A percentile compares a stretch with the other conserved stretches of the same genome.
phyloP scores from a whole-genome alignment of 2,797 vertebrate species.

The Amblyopsis hoosieri region DNA sequence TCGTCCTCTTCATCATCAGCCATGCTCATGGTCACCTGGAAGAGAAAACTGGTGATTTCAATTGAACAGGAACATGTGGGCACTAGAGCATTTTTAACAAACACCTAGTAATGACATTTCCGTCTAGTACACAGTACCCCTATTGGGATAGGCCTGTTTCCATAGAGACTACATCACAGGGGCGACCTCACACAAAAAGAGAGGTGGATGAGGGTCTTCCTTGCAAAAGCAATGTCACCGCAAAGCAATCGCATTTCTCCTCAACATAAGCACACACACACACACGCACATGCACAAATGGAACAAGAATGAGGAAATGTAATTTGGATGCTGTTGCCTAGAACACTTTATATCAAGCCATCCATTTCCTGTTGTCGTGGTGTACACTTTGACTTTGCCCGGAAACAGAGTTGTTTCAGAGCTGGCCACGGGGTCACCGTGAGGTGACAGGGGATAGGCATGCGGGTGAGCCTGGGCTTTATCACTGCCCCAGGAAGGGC shows the following conservation, averaged over 20 bases:
- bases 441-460: constrained; percentile 67
- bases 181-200: constrained; percentile 84
- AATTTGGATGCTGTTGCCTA: constrained; percentile 78
- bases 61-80: constrained; percentile 72
- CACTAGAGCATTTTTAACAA: constrained; percentile 81
- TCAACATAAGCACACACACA: constrained; percentile 71
- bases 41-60: constrained; percentile 71
- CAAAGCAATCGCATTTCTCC: constrained; percentile 82
- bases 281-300: constrained; percentile 5
- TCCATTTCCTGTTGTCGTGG: constrained; percentile 65
- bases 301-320: constrained; percentile 71
- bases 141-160: constrained; percentile 84
- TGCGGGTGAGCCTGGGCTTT: constrained; percentile 68
- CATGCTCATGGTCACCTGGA: constrained; percentile 86
- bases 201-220: constrained; percentile 82
- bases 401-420: constrained; percentile 69
- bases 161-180: constrained; percentile 83
- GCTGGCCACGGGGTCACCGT: constrained; percentile 67
- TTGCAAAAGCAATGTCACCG: constrained; percentile 81
- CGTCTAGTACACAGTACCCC: constrained; percentile 81
- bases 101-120: constrained; percentile 85
- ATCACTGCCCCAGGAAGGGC: constrained; percentile 66
- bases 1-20: constrained; percentile 95
- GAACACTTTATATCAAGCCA: constrained; percentile 81
- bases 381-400: constrained; percentile 68